Evolutionary conservation across 2,888 invertebrate genomes (phyloP).

Genomic region (Pristionchus fissidentatus): DNA sequence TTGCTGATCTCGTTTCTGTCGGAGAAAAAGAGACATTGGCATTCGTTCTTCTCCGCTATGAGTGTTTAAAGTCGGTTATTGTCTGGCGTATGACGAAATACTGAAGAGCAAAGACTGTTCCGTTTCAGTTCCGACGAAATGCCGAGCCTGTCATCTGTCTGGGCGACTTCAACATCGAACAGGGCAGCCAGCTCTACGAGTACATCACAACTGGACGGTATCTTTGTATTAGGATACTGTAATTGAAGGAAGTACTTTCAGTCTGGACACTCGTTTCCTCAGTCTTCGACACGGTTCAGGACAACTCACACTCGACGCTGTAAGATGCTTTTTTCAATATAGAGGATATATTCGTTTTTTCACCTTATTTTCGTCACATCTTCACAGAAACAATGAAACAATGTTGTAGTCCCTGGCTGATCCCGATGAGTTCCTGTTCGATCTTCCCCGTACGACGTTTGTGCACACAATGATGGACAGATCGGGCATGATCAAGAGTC

Average conservation of each 20-base stretch:
- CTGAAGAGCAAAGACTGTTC: too few species aligned
- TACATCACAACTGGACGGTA: conserved; percentile 82
- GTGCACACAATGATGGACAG: conserved; percentile 31
- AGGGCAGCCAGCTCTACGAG: conserved; percentile 83
- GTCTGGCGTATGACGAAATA: too few species aligned
- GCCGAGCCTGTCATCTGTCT: conserved; percentile 85
- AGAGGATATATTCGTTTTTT: neutral
- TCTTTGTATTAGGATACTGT: neutral
- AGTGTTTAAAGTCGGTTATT: too few species aligned
- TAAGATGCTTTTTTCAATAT: neutral
- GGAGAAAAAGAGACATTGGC: too few species aligned
- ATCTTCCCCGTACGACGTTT: conserved; percentile 7
- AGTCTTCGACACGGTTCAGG: neutral
- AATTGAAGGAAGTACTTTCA: neutral
- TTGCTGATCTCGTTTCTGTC: too few species aligned
- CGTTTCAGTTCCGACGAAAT: conserved; percentile 44
- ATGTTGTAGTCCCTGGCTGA: neutral
- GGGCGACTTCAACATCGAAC: conserved; percentile 92
- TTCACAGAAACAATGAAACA: too few species aligned
- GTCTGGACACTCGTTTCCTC: neutral
- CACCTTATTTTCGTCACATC: too few species aligned
- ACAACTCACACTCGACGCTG: neutral
- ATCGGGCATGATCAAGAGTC: neutral
- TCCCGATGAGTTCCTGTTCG: neutral
- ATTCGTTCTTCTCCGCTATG: too few species aligned